These are phyloP conservation scores for Diadophis punctatus DNA, from an alignment of 2,113 vertebrate species.

Conservation along the genomic window DNA sequence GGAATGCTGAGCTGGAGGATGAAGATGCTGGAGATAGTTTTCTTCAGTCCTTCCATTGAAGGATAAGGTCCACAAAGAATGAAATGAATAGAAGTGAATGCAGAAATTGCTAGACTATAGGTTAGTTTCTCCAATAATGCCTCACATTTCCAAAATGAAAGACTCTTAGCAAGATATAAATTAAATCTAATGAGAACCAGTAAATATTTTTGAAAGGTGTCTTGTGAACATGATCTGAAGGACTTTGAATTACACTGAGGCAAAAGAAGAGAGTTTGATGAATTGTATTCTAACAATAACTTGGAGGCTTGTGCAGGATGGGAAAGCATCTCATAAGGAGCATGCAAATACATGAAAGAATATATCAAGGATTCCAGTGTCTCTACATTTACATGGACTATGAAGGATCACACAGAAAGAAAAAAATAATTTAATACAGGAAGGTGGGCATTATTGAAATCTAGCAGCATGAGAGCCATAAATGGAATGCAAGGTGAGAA, in stretches of 20 bases:
- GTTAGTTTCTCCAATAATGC: neutral
- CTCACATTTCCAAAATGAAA: neutral
- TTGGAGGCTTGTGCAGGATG: neutral
- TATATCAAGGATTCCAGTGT: neutral
- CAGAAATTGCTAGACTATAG: neutral
- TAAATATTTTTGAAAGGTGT: neutral
- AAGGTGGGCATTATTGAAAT: neutral
- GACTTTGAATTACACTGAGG: neutral
- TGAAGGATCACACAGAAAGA: neutral
- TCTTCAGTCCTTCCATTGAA: neutral
- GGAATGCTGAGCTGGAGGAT: neutral
- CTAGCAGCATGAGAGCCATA: neutral
- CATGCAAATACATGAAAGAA: neutral
- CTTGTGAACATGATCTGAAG: neutral
- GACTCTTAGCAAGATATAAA: neutral
- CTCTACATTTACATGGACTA: neutral
- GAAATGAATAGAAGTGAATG: neutral
- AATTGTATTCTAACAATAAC: neutral
- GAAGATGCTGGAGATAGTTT: neutral
- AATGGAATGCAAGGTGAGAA: neutral
- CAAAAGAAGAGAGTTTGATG: neutral
- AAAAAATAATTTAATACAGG: neutral
- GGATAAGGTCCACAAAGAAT: neutral
- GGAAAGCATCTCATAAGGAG: neutral
- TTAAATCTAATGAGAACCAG: neutral